Evolutionary conservation across 2,797 vertebrate species (phyloP), one percentile per base, ranked within the genome.

Genomic region (Chrosomus eos): DNA sequence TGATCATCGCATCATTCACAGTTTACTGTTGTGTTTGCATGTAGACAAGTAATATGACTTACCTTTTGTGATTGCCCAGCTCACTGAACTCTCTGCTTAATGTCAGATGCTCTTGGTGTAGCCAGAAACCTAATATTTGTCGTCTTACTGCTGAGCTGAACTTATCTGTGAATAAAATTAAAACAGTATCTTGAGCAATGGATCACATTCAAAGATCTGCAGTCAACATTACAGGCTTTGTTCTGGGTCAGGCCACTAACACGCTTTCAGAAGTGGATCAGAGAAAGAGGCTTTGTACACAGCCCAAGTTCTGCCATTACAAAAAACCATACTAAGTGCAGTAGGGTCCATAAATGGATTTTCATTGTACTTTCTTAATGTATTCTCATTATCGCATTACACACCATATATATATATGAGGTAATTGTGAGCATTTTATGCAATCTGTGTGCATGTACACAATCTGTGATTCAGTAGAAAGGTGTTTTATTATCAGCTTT

Each of bases 181-280:
- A 60, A 60, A 14, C 68, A 58, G 68, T 18, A 62, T 72, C 68
- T 82, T 79, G 16, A 48, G 60, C 5, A 48, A 66, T 60, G 26
- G 18, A 79, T 66, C 76, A 43, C 38, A 78, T 78, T 66, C 10
- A 79, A 31, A 64, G 60, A 66, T 48, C 60, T 66, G 60, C 60
- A 79, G 60, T n/a, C 21, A 51, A 51, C 64, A 80, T 67, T 68
- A 68, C 64, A 38, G 38, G 58, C 28, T 74, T 82, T 82, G 81
- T 74, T 82, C 53, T 74, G 55, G 19, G 58, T 48, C 58, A 58
- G n/a, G 8, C 51, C 23, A 2, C 67, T 58, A 71, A 81, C 33
- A 43, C 0, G 5, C 18, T 68, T 55, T 68, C 8, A 68, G 79
- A 48, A 64, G 16, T 33, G 26, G 38, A 48, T 51, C 28, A 51